Evolutionary conservation across 2,113 vertebrate genomes (phyloP).

Genomic region (Mus pahari): DNA sequence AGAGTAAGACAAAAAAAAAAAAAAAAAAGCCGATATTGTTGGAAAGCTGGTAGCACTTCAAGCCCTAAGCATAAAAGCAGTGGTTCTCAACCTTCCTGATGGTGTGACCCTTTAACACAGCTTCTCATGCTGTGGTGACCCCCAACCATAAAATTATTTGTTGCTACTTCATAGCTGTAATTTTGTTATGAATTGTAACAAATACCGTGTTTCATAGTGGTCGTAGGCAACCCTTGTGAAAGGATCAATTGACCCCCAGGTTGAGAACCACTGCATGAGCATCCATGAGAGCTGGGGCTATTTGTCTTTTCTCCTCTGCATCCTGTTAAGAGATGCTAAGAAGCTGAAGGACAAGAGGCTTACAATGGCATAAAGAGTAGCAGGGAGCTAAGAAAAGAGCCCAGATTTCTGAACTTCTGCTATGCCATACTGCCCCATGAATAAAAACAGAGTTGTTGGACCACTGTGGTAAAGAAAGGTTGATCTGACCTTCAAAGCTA

Average conservation of each 20-base stretch:
- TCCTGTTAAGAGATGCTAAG: background rate
- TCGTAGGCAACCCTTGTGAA: background rate
- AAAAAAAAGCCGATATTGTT: background rate
- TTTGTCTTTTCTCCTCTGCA: background rate
- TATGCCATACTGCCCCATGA: background rate
- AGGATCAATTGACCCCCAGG: background rate
- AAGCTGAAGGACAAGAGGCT: background rate
- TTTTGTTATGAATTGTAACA: background rate
- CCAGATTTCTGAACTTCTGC: background rate
- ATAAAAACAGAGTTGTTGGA: background rate
- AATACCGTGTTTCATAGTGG: background rate
- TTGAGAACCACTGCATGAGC: background rate
- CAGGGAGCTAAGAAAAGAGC: background rate
- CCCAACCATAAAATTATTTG: background rate
- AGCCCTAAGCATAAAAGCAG: background rate
- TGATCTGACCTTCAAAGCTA: background rate
- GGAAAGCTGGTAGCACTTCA: background rate
- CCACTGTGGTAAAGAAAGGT: background rate
- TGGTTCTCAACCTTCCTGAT: background rate
- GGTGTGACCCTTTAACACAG: background rate
- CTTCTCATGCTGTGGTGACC: background rate
- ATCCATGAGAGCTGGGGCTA: background rate
- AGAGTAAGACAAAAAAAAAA: background rate
- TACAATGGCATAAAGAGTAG: background rate
- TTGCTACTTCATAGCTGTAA: background rate